These are phyloP conservation scores for Peromyscus aztecus DNA, from an alignment of 2,797 vertebrate species.

Conservation along the genomic window DNA sequence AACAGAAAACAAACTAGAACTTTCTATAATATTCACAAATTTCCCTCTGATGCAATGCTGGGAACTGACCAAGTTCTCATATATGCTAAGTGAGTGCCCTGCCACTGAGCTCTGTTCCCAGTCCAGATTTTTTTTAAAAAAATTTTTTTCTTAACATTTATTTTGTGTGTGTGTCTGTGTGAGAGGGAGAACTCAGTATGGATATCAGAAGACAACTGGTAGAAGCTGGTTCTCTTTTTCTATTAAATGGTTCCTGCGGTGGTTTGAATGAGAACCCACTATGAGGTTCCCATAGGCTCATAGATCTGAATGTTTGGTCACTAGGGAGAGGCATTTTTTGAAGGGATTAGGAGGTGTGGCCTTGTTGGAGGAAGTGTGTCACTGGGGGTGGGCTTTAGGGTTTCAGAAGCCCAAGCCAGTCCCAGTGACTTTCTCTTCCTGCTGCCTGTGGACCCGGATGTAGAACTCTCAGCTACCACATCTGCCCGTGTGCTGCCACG, in stretches of 20 bases:
- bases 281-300: not conserved
- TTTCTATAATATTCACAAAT: not conserved
- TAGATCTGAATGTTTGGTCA: not conserved
- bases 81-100: not conserved
- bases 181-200: too few relatives aligned
- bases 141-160: not conserved
- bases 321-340: not conserved
- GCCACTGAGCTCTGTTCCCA: not conserved
- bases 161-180: not conserved
- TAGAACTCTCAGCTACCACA: not conserved
- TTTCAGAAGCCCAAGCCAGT: not conserved
- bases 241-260: not conserved
- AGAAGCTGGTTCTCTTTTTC: not conserved
- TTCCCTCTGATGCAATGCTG: not conserved
- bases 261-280: not conserved
- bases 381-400: too few relatives aligned
- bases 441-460: not conserved
- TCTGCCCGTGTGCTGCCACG: not conserved
- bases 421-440: not conserved
- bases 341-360: not conserved
- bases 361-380: not conserved
- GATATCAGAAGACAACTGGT: not conserved
- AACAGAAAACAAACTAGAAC: not conserved
- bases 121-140: not conserved
- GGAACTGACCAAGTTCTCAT: not conserved